Conservation (phyloP, 2,797 vertebrate species). For the Steatocranus sp. region DNA sequence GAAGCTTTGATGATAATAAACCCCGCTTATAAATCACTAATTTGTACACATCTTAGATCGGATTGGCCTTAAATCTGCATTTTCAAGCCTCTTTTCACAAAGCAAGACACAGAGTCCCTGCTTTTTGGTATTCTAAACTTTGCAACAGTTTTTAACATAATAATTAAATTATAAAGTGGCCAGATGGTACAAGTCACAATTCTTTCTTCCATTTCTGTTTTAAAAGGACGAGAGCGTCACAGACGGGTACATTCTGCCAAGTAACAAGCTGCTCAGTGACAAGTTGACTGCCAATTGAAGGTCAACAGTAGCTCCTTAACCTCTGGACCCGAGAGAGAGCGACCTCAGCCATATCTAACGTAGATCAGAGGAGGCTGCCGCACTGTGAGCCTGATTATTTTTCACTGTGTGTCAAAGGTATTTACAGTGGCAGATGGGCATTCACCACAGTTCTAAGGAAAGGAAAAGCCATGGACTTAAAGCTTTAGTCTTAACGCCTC, state of each 20-base stretch:
- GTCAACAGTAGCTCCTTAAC: constrained; percentile 38
- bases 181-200: not conserved
- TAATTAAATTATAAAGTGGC: not conserved
- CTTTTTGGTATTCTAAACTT: not conserved
- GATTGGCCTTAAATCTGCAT: not conserved
- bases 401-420: constrained; percentile 18
- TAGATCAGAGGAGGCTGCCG: not conserved
- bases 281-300: constrained; percentile 3
- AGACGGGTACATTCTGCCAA: not conserved
- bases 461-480: not conserved
- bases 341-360: constrained; percentile 21
- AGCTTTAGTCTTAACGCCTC: not conserved
- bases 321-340: not conserved
- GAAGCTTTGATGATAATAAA: not conserved
- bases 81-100: not conserved
- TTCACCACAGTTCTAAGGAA: not conserved
- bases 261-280: constrained; percentile 12
- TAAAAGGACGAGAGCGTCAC: not conserved
- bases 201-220: not conserved
- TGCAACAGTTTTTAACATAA: not conserved
- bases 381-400: constrained; percentile 26
- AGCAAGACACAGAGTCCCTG: not conserved
- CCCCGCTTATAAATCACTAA: accelerated
- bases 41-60: not conserved
- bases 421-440: constrained; percentile 20